Conservation (phyloP, 2,113 vertebrate species). For the Sceloporus tristichus region DNA sequence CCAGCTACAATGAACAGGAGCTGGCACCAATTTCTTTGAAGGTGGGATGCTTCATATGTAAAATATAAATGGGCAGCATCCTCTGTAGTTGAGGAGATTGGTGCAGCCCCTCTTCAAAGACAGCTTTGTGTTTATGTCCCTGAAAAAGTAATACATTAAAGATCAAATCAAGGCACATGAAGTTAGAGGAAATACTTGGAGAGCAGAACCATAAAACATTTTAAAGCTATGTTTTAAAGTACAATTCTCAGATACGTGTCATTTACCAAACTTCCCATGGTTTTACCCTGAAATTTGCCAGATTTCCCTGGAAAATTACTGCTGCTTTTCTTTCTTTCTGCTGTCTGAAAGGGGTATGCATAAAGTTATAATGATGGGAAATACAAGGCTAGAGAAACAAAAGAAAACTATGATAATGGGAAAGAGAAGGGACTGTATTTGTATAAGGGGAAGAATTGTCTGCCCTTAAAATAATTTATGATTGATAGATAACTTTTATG, state of each 20-base stretch:
- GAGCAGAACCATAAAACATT: not conserved
- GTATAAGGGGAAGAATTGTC: not conserved
- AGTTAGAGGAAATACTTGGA: not conserved
- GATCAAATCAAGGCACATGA: not conserved
- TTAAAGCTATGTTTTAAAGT: not conserved
- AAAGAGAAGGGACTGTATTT: not conserved
- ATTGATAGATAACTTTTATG: not conserved
- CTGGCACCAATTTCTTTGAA: not conserved
- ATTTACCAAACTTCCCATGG: not conserved
- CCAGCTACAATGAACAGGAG: not conserved
- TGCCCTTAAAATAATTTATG: not conserved
- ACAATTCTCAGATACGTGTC: not conserved
- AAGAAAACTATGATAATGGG: not conserved
- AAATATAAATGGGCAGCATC: not conserved
- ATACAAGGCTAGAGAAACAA: not conserved
- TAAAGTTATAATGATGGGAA: constrained; percentile 6
- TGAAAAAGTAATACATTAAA: not conserved
- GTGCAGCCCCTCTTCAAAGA: not conserved
- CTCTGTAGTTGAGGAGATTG: not conserved
- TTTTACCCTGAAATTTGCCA: not conserved
- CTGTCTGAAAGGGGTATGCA: constrained; percentile 4
- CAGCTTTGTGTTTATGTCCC: not conserved
- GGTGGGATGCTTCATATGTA: not conserved
- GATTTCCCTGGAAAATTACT: not conserved
- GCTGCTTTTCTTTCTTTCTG: not conserved